Conservation (phyloP, 92 coral and sea anemone genomes). For the Epizoanthus rinbou region DNA sequence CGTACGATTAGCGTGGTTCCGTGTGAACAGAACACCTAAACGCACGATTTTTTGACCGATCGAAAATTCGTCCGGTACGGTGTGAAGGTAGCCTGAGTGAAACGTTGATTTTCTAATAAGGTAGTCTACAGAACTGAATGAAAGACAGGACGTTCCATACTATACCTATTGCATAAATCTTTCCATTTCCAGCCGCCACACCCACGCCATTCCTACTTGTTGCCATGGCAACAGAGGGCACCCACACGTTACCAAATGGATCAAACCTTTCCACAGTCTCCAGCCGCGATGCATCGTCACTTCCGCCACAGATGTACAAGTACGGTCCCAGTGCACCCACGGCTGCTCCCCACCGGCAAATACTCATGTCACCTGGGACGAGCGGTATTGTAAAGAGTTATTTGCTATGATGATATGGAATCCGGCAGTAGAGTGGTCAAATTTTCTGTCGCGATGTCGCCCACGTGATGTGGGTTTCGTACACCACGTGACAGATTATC, state of each 20-base stretch:
- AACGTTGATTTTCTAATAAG: too few species aligned
- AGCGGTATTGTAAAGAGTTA: not conserved
- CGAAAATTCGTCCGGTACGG: too few species aligned
- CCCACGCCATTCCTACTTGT: conserved; percentile 99
- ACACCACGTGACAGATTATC: too few species aligned
- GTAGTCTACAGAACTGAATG: too few species aligned
- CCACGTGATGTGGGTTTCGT: too few species aligned
- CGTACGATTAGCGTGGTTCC: too few species aligned
- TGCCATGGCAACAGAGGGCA: conserved; percentile 96
- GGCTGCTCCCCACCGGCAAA: conserved; percentile 99
- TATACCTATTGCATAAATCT: conserved; percentile 95
- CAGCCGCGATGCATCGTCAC: conserved; percentile 95
- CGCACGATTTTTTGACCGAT: too few species aligned
- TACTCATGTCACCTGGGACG: conserved; percentile 90
- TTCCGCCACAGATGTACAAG: conserved; percentile 98
- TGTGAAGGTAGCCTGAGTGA: too few species aligned
- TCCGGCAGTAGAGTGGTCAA: too few species aligned
- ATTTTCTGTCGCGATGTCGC: too few species aligned
- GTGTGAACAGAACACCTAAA: too few species aligned
- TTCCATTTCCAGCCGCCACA: conserved; percentile 93
- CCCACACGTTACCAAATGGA: conserved; percentile 95
- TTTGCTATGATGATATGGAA: not conserved
- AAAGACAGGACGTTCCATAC: too few species aligned
- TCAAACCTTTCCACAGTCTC: conserved; percentile 97
- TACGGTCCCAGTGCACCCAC: conserved; percentile 94